Evolutionary conservation across 2,113 vertebrate genomes (phyloP), one percentile per base, ranked within the genome.

Genomic region (Marmota monax): DNA sequence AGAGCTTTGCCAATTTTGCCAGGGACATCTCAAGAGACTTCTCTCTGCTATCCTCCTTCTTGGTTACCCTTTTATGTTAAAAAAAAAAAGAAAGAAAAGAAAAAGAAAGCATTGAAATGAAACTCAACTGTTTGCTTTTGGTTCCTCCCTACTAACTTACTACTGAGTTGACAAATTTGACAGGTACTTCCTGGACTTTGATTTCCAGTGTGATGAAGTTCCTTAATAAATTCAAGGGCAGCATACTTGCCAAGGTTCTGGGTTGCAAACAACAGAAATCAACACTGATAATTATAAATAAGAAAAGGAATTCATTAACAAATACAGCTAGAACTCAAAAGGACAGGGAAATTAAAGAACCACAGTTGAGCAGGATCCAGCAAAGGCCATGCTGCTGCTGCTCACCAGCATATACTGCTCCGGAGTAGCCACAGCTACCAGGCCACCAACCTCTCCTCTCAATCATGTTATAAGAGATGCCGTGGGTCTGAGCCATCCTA

Each of bases 1-100:
- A 84, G 51, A 94, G 58, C 27, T 80, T 89, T 70, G 53, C n/a
- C 72, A 89, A 90, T 42, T 93, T 95, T 48, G 29, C 92, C 9
- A 63, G 67, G 76, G 58, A 83, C 32, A 82, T 94, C 93, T 93
- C 20, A 11, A 88, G 80, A 92, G 72, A 93, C 9, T 45, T 63
- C 48, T 34, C 58, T 83, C 29, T n/a, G 34, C 32, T 23, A 45
- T 22, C 27, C 5, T 91, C 56, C 2, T 96, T 92, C 23, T 96
- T 51, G 39, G 23, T 69, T 92, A 78, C 7, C 5, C 37, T 93
- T 92, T 86, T 58, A 78, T 77, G 37, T 27, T n/a, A 63, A 61
- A 90, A 96, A 96, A 90, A 88, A 94, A 77, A 39, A 83, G 22
- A 58, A 39, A 39, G 39, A 58, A 23, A 53, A 53, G 14, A 16